Base-by-base conservation (phyloP, 2,888 invertebrate species). In the Masnerella sp. region DNA sequence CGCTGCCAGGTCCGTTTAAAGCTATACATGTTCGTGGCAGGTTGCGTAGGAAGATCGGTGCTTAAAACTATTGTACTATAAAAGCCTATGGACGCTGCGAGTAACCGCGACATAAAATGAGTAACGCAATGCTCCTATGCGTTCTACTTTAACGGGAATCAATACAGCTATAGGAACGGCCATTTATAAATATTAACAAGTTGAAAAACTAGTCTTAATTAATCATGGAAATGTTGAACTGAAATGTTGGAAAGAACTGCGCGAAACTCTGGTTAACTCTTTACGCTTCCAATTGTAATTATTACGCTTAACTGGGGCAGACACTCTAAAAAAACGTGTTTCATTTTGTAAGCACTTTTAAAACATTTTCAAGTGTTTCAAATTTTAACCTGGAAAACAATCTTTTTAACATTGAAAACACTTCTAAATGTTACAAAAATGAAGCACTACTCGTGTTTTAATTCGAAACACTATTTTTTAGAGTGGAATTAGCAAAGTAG, bases 1-100 rank as follows among this genome's bases (percentile, higher is more conserved):
- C 49, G 61, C 56, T 56, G 47, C 28, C 40, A 30, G 20, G 52
- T 49, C 38, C 42, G 42, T 34, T 72, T 49, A 61, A 49, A 47
- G 56, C 52, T 22, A 28, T 38, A 42, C 45, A 12, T 54, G 54
- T 64, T 64, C 51, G 49, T 14, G 38, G 54, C 73, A 62, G 54
- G 56, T 73, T 67, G 73, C 67, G 73, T 73, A 73, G 73, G 73
- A 73, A 62, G 73, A 62, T 67, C 61, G 36, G 67, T 56, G 67
- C 56, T 73, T 67, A 62, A 52, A 62, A 34, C 34, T 51, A 73
- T 67, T 68, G 61, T 68, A 62, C 61, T 62, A 56, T 68, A 52
- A 65, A 61, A 54, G 51, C 56, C 47, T 62, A 42, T 43, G 40
- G 61, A 62, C 54, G 61, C 56, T 43, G 22, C 11, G 25, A 38